Percentiles rank a stretch among this genome's conserved stretches.
These are phyloP conservation scores for Daboia siamensis DNA, from an alignment of 2,113 vertebrate genomes.

Conservation along the genomic window DNA sequence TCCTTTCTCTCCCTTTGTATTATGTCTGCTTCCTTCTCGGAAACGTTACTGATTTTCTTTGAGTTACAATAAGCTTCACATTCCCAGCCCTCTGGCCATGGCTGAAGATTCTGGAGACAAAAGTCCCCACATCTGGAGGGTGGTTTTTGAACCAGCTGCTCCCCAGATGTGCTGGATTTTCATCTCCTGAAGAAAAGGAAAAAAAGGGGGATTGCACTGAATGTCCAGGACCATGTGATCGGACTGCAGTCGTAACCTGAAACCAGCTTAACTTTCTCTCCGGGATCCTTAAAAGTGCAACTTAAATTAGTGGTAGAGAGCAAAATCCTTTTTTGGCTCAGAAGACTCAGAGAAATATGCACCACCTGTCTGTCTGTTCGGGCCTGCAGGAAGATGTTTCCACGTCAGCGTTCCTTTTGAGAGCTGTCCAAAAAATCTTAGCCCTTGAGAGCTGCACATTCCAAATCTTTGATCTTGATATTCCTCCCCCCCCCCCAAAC, in stretches of 20 bases:
- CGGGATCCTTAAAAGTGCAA: background rate
- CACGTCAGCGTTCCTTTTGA: background rate
- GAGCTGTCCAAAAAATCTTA: background rate
- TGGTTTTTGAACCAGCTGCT: background rate
- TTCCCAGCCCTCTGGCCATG: background rate
- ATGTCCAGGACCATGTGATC: background rate
- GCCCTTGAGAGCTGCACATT: background rate
- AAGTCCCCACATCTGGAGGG: background rate
- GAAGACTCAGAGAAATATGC: background rate
- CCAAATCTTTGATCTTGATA: background rate
- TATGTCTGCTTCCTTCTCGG: background rate
- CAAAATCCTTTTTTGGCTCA: background rate
- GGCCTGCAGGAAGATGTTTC: background rate
- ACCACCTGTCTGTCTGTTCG: background rate
- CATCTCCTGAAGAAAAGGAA: background rate
- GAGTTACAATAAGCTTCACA: background rate
- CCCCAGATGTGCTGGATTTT: background rate
- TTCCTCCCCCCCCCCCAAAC: background rate
- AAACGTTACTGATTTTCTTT: background rate
- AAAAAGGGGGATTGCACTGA: background rate
- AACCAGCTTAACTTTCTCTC: background rate
- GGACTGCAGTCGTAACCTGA: background rate
- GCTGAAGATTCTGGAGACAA: background rate
- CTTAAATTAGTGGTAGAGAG: background rate
- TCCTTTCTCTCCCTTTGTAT: background rate